These are phyloP conservation scores for Chanos chanos DNA, from an alignment of 2,797 vertebrate genomes.

Conservation along the genomic window DNA sequence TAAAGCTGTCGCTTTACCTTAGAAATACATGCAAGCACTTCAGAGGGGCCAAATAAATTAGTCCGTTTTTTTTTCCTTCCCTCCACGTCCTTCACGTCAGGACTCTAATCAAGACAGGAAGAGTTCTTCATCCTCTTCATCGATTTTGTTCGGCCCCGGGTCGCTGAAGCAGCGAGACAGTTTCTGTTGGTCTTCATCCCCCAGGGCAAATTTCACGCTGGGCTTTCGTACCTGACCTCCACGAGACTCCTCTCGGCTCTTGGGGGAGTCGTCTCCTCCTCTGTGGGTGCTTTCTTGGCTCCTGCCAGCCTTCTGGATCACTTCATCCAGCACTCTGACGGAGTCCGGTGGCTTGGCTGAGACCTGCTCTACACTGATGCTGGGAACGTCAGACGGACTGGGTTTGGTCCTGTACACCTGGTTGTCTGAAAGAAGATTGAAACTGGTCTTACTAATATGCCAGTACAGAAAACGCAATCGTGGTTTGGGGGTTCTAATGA, in stretches of 20 bases:
- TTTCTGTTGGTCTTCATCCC: slow-evolving; percentile 69
- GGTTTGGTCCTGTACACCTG: slow-evolving; percentile 51
- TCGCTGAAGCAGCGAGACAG: slow-evolving; percentile 82
- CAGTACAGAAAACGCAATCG: no score
- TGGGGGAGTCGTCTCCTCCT: not conserved
- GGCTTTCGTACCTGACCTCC: slow-evolving; percentile 38
- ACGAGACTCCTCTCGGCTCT: not conserved
- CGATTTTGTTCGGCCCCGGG: slow-evolving; percentile 76
- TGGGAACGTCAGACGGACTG: slow-evolving; percentile 25
- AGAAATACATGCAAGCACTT: no score
- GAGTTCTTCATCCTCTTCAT: slow-evolving; percentile 60
- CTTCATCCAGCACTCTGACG: slow-evolving; percentile 32
- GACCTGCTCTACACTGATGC: not conserved
- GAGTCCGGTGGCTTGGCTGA: slow-evolving; percentile 21
- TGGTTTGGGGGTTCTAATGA: no score
- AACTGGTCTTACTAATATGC: no score
- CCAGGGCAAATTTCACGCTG: slow-evolving; percentile 28
- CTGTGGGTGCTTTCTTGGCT: slow-evolving; percentile 5
- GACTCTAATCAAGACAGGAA: slow-evolving; percentile 55
- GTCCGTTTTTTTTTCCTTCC: no score
- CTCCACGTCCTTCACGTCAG: no score
- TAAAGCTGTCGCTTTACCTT: no score
- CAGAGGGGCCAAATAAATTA: no score
- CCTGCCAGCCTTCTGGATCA: not conserved
- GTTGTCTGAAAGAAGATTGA: slow-evolving; percentile 54